These are phyloP conservation scores for Odocoileus hemionus DNA, from an alignment of 2,113 vertebrate species.

Conservation along the genomic window DNA sequence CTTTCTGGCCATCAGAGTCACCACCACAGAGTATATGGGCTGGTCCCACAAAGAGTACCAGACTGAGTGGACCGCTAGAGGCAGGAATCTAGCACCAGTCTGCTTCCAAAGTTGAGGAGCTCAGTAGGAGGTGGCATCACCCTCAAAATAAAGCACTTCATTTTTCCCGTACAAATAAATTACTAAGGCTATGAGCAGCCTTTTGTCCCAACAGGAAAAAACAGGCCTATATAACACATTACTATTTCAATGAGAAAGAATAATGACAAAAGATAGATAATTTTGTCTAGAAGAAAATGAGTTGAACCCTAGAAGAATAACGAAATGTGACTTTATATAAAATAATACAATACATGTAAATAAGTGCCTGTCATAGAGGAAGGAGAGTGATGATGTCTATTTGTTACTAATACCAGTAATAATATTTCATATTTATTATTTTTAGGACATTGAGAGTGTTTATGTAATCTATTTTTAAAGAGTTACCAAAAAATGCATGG, in stretches of 20 bases:
- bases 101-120: not conserved
- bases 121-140: not conserved
- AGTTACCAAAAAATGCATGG: not conserved
- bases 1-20: not conserved
- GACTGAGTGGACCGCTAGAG: no score
- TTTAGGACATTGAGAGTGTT: not conserved
- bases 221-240: not conserved
- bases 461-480: not conserved
- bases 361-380: not conserved
- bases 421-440: not conserved
- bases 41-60: not conserved
- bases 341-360: not conserved
- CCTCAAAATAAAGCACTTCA: not conserved
- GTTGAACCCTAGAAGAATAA: not conserved
- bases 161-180: not conserved
- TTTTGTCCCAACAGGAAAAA: not conserved
- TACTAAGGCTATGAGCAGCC: not conserved
- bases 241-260: not conserved
- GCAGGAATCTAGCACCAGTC: not conserved
- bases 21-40: not conserved
- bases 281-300: not conserved
- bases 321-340: not conserved
- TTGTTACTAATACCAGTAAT: not conserved
- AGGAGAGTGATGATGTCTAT: not conserved
- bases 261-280: not conserved